Evolutionary conservation across 2,113 vertebrate species (phyloP), one percentile per base, ranked within the genome.

Genomic region (Lycaon pictus): DNA sequence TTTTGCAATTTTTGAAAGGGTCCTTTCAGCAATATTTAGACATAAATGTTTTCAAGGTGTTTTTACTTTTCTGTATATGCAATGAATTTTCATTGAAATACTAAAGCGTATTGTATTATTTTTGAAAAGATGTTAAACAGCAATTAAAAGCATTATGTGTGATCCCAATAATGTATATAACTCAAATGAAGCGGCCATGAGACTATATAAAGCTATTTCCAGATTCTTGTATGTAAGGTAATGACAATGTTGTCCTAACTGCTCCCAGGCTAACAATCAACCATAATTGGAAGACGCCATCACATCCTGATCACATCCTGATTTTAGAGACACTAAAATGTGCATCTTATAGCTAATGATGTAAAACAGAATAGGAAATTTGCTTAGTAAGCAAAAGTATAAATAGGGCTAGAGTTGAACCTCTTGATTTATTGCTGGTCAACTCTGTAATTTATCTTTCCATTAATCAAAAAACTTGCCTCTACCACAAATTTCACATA

Each of bases 41-140:
- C 3, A 37, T 53, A 11, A 48, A 20, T 93, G 74, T 90, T 72
- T 87, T 90, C 37, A 11, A 48, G 23, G 69, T 89, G 25, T 67
- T 92, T 94, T 87, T 72, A 82, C 3, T 90, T 92, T 93, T 69
- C 29, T 72, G 6, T 72, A 63, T 4, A 35, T 32, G 11, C 16
- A 90, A 80, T 76, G 81, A 37, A 81, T 76, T 93, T 90, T 96
- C 76, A 80, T 19, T 71, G 7, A 37, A 88, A 96, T 62, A 11
- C n/a, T 81, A 87, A 96, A 63, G 2, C 11, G 35, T 56, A 43
- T 1, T 88, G 11, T 35, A 87, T 56, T 80, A 19, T 51, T 84
- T 95, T 27, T 62, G 6, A 87, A 94, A 71, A 53, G 13, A 83
- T 76, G 81, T 63, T 60, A 90, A 92, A 72, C 2, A 81, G 7